Evolutionary conservation across 2,113 vertebrate genomes (phyloP).

Genomic region (Shinisaurus crocodilurus): DNA sequence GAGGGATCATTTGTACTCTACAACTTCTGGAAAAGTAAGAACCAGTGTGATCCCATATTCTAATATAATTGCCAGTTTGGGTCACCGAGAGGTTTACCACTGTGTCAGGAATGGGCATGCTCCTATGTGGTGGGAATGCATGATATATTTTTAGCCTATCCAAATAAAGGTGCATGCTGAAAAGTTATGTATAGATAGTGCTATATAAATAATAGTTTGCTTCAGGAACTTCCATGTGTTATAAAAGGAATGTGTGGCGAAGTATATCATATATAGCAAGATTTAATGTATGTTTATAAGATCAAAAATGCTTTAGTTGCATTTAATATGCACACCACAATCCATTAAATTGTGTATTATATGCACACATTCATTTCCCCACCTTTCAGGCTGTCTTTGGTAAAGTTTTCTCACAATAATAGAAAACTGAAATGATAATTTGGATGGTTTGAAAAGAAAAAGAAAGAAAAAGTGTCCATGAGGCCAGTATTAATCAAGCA

Average conservation of each 20-base stretch:
- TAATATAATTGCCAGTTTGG: not conserved
- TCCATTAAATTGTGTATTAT: not conserved
- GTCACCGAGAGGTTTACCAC: too few species aligned
- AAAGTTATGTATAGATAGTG: not conserved
- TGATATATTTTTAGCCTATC: not conserved
- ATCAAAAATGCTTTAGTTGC: not conserved
- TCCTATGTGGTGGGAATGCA: not conserved
- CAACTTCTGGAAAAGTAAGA: not conserved
- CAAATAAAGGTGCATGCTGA: not conserved
- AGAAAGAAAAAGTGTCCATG: constrained; percentile 29
- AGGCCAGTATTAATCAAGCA: constrained; percentile 40
- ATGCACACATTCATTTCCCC: not conserved
- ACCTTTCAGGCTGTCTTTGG: not conserved
- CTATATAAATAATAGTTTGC: not conserved
- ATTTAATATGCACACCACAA: constrained; percentile 15
- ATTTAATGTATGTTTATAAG: not conserved
- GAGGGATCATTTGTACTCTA: not conserved
- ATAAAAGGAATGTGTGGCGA: not conserved
- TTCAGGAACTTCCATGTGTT: not conserved
- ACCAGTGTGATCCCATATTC: not conserved
- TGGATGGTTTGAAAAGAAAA: not conserved
- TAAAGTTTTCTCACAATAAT: constrained; percentile 1
- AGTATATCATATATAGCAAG: not conserved
- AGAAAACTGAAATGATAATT: not conserved
- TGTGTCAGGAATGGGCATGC: too few species aligned